Percentiles rank a stretch among this genome's conserved stretches.
These are phyloP conservation scores for Muscicapa striata DNA, from an alignment of 2,797 vertebrate genomes.

Conservation along the genomic window DNA sequence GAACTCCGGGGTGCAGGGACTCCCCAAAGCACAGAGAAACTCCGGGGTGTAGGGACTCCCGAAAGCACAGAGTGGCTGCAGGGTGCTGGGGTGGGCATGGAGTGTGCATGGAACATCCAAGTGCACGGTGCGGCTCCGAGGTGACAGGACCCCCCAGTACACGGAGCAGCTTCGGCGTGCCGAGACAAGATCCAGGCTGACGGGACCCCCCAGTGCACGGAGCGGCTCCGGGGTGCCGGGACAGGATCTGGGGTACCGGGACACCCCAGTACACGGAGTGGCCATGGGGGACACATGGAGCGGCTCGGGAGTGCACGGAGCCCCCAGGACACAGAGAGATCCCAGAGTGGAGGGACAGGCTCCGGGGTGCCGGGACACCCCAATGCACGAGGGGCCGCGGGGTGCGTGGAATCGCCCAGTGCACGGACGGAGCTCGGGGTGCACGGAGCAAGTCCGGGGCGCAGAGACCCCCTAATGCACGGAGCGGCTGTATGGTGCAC, in stretches of 20 bases:
- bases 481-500: not conserved
- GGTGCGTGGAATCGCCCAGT: not conserved
- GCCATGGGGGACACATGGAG: not conserved
- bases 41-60: too few species aligned
- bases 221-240: not conserved
- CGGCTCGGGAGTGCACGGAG: not conserved
- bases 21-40: not conserved
- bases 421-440: not conserved
- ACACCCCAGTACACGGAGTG: accelerated
- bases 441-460: not conserved
- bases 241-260: not conserved
- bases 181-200: not conserved
- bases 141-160: not conserved
- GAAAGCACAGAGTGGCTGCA: not conserved
- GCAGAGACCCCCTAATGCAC: not conserved
- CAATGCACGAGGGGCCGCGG: accelerated
- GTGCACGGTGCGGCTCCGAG: too few species aligned
- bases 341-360: not conserved
- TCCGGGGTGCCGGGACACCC: accelerated
- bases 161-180: too few species aligned
- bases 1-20: not conserved
- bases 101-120: too few species aligned
- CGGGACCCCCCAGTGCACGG: not conserved
- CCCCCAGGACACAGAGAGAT: not conserved
- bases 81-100: too few species aligned